These are phyloP conservation scores for Pomatorhinus ruficollis DNA, from an alignment of 2,113 vertebrate genomes.

Conservation along the genomic window DNA sequence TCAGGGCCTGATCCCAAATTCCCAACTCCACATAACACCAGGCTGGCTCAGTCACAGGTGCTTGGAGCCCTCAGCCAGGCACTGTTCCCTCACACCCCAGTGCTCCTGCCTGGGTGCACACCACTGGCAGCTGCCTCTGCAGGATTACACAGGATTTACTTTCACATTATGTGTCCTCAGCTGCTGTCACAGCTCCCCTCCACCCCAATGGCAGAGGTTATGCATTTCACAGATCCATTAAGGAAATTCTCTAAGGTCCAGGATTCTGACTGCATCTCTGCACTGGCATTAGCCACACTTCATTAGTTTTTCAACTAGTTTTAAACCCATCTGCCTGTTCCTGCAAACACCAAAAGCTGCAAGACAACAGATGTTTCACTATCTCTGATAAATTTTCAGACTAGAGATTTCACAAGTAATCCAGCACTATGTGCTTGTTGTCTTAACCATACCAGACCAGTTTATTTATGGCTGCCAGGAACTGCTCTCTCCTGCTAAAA, in stretches of 20 bases:
- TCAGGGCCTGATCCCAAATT: too few relatives aligned
- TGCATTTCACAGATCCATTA: not conserved
- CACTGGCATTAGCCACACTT: not conserved
- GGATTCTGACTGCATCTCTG: not conserved
- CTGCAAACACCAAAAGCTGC: not conserved
- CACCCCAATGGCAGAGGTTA: not conserved
- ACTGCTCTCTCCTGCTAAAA: not conserved
- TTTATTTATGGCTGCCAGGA: not conserved
- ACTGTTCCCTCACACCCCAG: not conserved
- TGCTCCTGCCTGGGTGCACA: not conserved
- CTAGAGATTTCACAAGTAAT: not conserved
- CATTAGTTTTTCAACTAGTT: not conserved
- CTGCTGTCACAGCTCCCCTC: not conserved
- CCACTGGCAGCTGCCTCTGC: not conserved
- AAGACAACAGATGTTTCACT: not conserved
- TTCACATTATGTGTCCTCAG: not conserved
- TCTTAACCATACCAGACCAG: not conserved
- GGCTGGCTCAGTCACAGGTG: not conserved
- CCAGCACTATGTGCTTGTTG: not conserved
- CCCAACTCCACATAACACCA: rapidly evolving
- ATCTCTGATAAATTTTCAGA: not conserved
- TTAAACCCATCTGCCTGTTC: not conserved
- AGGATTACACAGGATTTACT: not conserved
- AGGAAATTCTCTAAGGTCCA: not conserved
- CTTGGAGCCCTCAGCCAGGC: not conserved